Evolutionary conservation across 1,140 invertebrate species (phyloP), one percentile per base, ranked within the genome.

Genomic region (Hydropsyche tenuis): DNA sequence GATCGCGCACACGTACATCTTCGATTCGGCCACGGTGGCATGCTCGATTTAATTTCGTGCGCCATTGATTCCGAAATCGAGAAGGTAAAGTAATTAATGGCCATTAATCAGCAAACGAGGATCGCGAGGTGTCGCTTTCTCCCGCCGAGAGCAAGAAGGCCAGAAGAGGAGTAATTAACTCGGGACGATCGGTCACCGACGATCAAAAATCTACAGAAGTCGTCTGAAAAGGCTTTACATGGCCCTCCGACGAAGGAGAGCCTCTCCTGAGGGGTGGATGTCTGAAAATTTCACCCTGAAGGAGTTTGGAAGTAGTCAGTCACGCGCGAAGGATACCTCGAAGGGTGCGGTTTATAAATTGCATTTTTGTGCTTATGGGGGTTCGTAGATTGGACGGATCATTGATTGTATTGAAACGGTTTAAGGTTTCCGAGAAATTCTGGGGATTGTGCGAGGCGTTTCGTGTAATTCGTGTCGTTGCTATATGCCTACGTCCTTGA

Each of bases 61-160:
- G 53, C 73, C 76, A 77, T 77, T 73, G 76, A 74, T 66, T 70
- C 64, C 70, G 76, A 77, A 72, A 77, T 75, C 73, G 76, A 77
- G 65, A 77, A 72, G 69, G 53, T 72, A 45, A 74, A 45, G 66
- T 73, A 73, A 65, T 43, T 64, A 72, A 73, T 48, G 63, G 51
- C 68, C 56, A 73, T 75, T 72, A 72, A 75, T 75, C 70, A 60
- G 56, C 20, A 22, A 12, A 48, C 64, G 45, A 37, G 62, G 7
- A 37, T 65, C 27, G 51, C 68, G 30, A 56, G 48, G 68, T 70
- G 66, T 70, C 51, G 68, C 68, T 70, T 70, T 56, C 68, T 56
- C 25, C 18, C 16, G 37, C 3, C 30, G 30, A 37, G 3, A 6
- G 20, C 23, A 11, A 7, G 65, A 48, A 43, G 20, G 23, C 65